These are phyloP conservation scores for Tragelaphus buxtoni DNA, from an alignment of 2,113 vertebrate genomes.

Conservation along the genomic window DNA sequence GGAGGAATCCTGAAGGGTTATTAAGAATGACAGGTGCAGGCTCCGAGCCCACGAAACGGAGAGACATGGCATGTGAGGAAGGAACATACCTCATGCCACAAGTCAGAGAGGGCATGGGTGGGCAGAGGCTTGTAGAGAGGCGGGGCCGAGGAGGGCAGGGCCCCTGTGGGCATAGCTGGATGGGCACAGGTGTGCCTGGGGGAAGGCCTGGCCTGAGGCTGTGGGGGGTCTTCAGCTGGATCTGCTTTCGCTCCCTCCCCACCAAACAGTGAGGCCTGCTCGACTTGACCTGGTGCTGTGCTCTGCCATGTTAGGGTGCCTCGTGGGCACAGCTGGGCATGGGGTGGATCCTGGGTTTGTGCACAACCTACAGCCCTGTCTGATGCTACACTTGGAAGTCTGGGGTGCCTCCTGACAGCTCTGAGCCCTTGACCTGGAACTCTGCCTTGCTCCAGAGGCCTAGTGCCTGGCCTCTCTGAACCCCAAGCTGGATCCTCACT, in stretches of 20 bases:
- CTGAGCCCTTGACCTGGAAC: background rate
- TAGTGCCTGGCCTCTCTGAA: background rate
- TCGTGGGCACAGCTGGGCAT: background rate
- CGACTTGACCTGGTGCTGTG: background rate
- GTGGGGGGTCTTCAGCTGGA: background rate
- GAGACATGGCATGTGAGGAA: background rate
- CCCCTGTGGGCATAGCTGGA: background rate
- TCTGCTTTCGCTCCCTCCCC: background rate
- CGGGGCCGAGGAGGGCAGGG: background rate
- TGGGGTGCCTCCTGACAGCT: background rate
- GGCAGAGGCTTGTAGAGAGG: background rate
- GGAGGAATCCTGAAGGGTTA: background rate
- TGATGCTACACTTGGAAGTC: rapidly evolving
- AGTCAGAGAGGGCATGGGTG: rapidly evolving
- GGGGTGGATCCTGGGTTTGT: background rate
- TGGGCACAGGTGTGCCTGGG: rapidly evolving
- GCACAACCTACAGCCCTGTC: background rate
- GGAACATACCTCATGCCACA: background rate
- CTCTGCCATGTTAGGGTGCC: background rate
- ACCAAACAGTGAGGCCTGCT: background rate
- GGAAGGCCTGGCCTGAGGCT: background rate
- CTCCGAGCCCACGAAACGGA: background rate
- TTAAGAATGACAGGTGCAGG: rapidly evolving
- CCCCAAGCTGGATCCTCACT: background rate
- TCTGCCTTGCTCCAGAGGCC: background rate